These are phyloP conservation scores for Tetragnatha montana DNA, from an alignment of 2,888 invertebrate genomes.

Conservation along the genomic window DNA sequence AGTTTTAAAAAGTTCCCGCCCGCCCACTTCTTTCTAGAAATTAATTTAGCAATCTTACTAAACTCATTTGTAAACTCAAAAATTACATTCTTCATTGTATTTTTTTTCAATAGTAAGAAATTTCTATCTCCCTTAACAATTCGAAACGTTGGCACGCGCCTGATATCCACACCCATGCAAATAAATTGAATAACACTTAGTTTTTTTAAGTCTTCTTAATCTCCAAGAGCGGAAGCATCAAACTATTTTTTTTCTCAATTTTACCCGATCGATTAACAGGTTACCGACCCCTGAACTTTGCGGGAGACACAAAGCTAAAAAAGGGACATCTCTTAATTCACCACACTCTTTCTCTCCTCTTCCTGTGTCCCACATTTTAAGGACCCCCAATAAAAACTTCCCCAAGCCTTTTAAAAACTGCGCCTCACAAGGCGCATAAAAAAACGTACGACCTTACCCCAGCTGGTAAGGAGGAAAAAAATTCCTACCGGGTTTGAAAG, in stretches of 20 bases:
- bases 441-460: slow-evolving; percentile 13
- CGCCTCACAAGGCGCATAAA: slow-evolving; percentile 1
- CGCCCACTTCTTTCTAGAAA: too few species aligned
- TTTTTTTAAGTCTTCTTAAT: too few species aligned
- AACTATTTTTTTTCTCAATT: neutral
- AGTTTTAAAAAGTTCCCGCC: too few species aligned
- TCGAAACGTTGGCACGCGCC: too few species aligned
- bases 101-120: too few species aligned
- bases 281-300: slow-evolving; percentile 39
- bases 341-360: slow-evolving; percentile 34
- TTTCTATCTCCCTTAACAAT: too few species aligned
- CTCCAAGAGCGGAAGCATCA: neutral
- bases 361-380: slow-evolving; percentile 43
- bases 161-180: too few species aligned
- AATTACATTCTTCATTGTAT: too few species aligned
- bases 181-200: too few species aligned
- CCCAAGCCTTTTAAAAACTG: slow-evolving; percentile 47
- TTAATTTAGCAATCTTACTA: too few species aligned
- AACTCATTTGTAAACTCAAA: too few species aligned
- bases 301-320: neutral
- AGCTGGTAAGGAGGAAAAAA: slow-evolving; percentile 32
- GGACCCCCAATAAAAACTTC: slow-evolving; percentile 22
- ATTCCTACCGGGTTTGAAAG: slow-evolving; percentile 16
- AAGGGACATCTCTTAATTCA: slow-evolving; percentile 16
- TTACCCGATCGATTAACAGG: slow-evolving; percentile 47